Percentiles rank a stretch among this genome's conserved stretches.
Conservation (phyloP, 2,113 vertebrate genomes). For the Rattus rattus region DNA sequence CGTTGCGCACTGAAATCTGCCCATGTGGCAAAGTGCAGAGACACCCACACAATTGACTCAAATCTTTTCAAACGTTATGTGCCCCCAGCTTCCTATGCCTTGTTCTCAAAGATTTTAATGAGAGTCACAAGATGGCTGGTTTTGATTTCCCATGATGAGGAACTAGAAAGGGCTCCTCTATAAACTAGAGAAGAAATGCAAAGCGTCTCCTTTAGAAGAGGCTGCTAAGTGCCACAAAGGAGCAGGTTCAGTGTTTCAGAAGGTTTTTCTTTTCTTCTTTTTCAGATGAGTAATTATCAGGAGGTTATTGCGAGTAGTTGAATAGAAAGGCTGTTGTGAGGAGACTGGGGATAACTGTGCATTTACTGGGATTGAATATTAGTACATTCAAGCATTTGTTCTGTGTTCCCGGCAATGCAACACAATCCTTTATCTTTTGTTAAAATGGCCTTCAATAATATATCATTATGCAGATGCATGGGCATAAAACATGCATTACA, state of each 20-base stretch:
- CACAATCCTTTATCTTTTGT: conserved; percentile 74
- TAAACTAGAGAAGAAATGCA: conserved; percentile 48
- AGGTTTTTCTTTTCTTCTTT: background rate
- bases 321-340: conserved; percentile 71
- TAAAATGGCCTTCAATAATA: conserved; percentile 72
- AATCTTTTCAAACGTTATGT: background rate
- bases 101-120: conserved; percentile 48
- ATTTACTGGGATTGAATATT: conserved; percentile 66
- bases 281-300: conserved; percentile 69
- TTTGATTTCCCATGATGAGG: conserved; percentile 57
- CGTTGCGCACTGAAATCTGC: conserved; percentile 66
- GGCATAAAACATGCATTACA: conserved; percentile 56
- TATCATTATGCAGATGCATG: conserved; percentile 72
- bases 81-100: background rate
- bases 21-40: conserved; percentile 45
- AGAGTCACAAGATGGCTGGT: conserved; percentile 8
- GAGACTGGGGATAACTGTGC: conserved; percentile 56
- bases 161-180: conserved; percentile 63
- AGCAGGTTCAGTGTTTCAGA: conserved; percentile 53
- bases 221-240: background rate
- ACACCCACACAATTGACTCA: conserved; percentile 51
- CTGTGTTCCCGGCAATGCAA: conserved; percentile 70
- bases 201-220: conserved; percentile 32
- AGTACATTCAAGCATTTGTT: conserved; percentile 60
- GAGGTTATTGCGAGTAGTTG: conserved; percentile 64